These are phyloP conservation scores for Agonopterix alstromeriana DNA, from an alignment of 2,888 invertebrate genomes.

Conservation along the genomic window DNA sequence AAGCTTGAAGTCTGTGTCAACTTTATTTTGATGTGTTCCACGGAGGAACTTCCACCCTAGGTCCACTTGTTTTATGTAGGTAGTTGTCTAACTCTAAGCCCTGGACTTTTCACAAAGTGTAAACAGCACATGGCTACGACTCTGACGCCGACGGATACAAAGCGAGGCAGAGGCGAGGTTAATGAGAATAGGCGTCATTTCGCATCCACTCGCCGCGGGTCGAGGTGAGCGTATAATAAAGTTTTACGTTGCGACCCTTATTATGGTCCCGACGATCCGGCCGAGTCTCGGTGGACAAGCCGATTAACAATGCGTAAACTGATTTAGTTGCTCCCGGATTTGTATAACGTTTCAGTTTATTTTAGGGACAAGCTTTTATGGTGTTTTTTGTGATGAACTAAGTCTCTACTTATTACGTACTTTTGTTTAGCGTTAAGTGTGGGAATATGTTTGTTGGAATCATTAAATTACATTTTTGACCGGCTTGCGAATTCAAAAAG, in stretches of 20 bases:
- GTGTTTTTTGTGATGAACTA: too few species aligned
- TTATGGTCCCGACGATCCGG: slow-evolving; percentile 46
- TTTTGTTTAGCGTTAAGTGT: too few species aligned
- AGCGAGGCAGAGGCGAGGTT: slow-evolving; percentile 46
- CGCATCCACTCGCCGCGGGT: slow-evolving; percentile 41
- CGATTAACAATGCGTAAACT: slow-evolving; percentile 62
- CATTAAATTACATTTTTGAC: too few species aligned
- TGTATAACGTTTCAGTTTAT: slow-evolving; percentile 8
- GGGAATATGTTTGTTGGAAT: too few species aligned
- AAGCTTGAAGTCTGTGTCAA: too few species aligned
- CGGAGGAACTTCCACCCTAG: too few species aligned
- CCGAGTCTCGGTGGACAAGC: slow-evolving; percentile 41
- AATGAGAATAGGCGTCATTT: slow-evolving; percentile 64
- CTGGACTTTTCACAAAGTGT: too few species aligned
- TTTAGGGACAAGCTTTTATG: background rate
- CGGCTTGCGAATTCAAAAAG: too few species aligned
- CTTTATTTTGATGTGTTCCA: too few species aligned
- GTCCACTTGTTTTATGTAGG: too few species aligned
- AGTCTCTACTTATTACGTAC: too few species aligned
- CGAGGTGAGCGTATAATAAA: slow-evolving; percentile 57
- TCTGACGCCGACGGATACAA: slow-evolving; percentile 41
- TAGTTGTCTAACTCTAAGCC: too few species aligned
- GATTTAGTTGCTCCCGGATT: slow-evolving; percentile 43
- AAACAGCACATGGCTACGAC: slow-evolving; percentile 8
- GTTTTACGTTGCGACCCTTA: slow-evolving; percentile 61